Evolutionary conservation across 2,888 invertebrate species (phyloP), one percentile per base, ranked within the genome.

Genomic region (Micoletzkya japonica): DNA sequence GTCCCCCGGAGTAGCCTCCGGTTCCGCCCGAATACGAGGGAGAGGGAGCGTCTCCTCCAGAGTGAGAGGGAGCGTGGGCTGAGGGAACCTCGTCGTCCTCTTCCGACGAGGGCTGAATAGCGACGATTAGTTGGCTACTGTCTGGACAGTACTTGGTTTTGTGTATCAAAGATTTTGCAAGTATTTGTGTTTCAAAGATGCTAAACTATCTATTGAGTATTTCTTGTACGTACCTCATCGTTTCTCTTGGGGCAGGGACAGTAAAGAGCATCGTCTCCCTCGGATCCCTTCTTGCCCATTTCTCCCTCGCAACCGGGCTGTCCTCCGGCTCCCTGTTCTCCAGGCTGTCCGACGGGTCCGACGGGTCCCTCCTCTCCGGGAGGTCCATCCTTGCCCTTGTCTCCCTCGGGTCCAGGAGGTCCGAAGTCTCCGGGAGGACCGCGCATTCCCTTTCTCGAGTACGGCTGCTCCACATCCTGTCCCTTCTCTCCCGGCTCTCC

Each of bases 261-360:
- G 71, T 79, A 79, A 30, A 74, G 71, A n/a, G 79, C 77, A 70
- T 79, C 79, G 69, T 72, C 74, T 75, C 79, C 79, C 67, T 71
- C 28, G 64, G 72, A 71, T 73, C 76, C 76, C 30, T 61, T 68
- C 64, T 73, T 50, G 70, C 77, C 77, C 69, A 72, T 66, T 39
- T 73, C 72, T 73, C 79, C 79, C 74, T 77, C 79, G 50, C 76
- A 77, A 75, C 79, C 79, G 64, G 76, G 72, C 30, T 69, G 72
- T 72, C 79, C 79, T 52, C 76, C 75, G 4, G 77, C 66, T 71
- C 79, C 79, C 67, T 76, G 76, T 72, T 76, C 76, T 77, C 79
- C 79, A 39, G 71, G 73, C 60, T 76, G 69, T 71, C 79, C 79
- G n/a, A 57, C 74, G 57, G 74, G 76, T 73, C 79, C 79, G 49